Percentiles rank a stretch among this genome's conserved stretches.
These are phyloP conservation scores for Epinephelus awoara DNA, from an alignment of 2,797 vertebrate genomes.

Conservation along the genomic window DNA sequence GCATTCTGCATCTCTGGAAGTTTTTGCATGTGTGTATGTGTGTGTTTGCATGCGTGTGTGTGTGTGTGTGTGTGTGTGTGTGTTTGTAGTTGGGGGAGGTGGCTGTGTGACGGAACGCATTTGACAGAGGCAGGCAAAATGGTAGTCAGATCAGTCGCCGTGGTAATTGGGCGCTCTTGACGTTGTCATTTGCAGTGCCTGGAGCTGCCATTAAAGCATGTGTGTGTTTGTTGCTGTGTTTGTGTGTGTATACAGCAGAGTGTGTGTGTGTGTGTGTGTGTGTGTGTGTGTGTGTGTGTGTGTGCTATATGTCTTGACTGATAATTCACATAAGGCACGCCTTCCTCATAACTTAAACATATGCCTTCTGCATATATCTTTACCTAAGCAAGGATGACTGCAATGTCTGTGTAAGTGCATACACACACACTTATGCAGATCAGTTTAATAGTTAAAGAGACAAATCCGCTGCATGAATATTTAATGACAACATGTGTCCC, in stretches of 20 bases:
- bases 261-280: slow-evolving; percentile 44
- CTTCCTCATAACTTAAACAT: slow-evolving; percentile 30
- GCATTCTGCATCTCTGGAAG: slow-evolving; percentile 38
- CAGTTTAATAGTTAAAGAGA: slow-evolving; percentile 75
- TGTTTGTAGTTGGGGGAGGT: slow-evolving; percentile 39
- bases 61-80: slow-evolving; percentile 5
- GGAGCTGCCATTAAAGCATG: slow-evolving; percentile 67
- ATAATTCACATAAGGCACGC: slow-evolving; percentile 29
- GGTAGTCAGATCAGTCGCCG: slow-evolving; percentile 72
- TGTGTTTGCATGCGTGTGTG: neutral
- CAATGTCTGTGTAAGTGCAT: neutral
- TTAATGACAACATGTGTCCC: slow-evolving; percentile 81
- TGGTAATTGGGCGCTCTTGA: slow-evolving; percentile 81
- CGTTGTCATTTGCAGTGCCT: slow-evolving; percentile 70
- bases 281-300: slow-evolving; percentile 30
- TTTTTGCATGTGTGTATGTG: slow-evolving; percentile 22
- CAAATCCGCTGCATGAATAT: slow-evolving; percentile 81
- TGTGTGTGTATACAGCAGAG: slow-evolving; percentile 24
- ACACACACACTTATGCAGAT: slow-evolving; percentile 28
- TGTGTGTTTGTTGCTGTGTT: slow-evolving; percentile 44
- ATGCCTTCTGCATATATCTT: slow-evolving; percentile 13
- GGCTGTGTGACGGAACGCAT: slow-evolving; percentile 57
- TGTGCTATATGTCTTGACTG: slow-evolving; percentile 30
- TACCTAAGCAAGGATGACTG: slow-evolving; percentile 12
- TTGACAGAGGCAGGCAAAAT: slow-evolving; percentile 72